Percentiles rank a stretch among this genome's conserved stretches.
Evolutionary conservation across 1,140 invertebrate species (phyloP).

Genomic region (Heterodera carotae): DNA sequence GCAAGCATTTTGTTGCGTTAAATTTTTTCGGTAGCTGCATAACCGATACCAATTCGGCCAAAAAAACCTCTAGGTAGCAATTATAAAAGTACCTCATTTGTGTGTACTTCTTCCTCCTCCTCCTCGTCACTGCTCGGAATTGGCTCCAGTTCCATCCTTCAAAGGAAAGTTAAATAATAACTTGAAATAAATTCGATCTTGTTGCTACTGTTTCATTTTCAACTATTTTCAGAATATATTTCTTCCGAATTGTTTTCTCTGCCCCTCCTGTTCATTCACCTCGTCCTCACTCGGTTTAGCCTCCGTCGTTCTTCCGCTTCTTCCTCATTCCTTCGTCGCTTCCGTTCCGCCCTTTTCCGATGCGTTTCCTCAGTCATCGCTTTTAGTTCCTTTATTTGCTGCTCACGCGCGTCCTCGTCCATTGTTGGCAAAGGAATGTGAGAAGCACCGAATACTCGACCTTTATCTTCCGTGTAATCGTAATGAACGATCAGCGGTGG

Average conservation of each 20-base stretch:
- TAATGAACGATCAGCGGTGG: conserved; percentile 45
- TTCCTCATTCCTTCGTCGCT: conserved; percentile 42
- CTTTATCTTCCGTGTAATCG: conserved; percentile 44
- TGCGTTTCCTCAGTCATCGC: conserved; percentile 44
- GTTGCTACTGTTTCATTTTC: no score
- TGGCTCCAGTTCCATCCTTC: conserved; percentile 34
- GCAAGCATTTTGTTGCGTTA: no score
- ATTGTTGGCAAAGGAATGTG: conserved; percentile 44
- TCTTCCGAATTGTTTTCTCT: no score
- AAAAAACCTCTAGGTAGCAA: no score
- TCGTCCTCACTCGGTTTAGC: conserved; percentile 34
- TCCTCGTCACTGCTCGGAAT: conserved; percentile 31
- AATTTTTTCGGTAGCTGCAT: no score
- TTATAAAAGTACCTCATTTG: no score
- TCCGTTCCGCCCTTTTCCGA: conserved; percentile 39
- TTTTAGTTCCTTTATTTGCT: conserved; percentile 47
- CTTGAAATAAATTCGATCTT: no score
- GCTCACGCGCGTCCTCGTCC: conserved; percentile 45
- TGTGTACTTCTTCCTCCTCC: conserved; percentile 26
- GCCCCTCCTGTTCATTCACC: conserved; percentile 4
- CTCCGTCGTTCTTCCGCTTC: conserved; percentile 26
- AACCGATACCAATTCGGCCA: no score
- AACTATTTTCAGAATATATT: no score
- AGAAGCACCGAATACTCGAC: conserved; percentile 49
- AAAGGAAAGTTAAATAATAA: no score